A percentile compares a stretch with the other conserved stretches of the same genome.
These are phyloP conservation scores for Xyrichtys novacula DNA, from an alignment of 2,797 vertebrate genomes.

Conservation along the genomic window DNA sequence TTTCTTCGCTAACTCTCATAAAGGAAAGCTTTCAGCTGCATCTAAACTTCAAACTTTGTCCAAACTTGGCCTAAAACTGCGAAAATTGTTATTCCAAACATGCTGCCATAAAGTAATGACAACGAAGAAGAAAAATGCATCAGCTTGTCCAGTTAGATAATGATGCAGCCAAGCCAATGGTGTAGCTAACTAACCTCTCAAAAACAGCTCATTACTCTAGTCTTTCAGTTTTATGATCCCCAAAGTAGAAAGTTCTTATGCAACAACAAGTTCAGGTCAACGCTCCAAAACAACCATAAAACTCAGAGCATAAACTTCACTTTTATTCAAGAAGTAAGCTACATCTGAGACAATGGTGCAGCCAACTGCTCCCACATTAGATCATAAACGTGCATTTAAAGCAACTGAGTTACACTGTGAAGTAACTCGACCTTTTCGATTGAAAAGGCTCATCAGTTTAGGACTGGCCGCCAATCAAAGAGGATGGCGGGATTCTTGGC, in stretches of 20 bases:
- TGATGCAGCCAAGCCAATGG: slow-evolving; percentile 10
- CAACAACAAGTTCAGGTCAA: background rate
- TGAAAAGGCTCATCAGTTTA: too few species aligned
- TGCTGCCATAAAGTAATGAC: background rate
- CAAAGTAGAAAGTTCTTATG: background rate
- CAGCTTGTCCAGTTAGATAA: slow-evolving; percentile 1
- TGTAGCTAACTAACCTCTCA: background rate
- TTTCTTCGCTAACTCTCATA: slow-evolving; percentile 40
- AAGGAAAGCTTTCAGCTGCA: slow-evolving; percentile 47
- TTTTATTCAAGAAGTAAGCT: too few species aligned
- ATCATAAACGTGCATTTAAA: too few species aligned
- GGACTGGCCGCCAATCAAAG: too few species aligned
- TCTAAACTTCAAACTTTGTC: slow-evolving; percentile 25
- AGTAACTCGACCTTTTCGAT: too few species aligned
- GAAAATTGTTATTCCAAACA: slow-evolving; percentile 34
- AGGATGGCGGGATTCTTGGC: too few species aligned
- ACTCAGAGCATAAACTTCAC: too few species aligned
- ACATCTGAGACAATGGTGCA: too few species aligned
- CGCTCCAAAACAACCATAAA: too few species aligned
- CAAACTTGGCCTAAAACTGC: slow-evolving; percentile 16
- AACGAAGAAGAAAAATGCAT: slow-evolving; percentile 9
- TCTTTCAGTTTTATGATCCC: background rate
- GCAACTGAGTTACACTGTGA: too few species aligned
- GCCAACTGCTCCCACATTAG: too few species aligned
- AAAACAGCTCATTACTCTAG: background rate